A percentile compares a stretch with the other conserved stretches of the same genome.
These are phyloP conservation scores for Oreochromis spilurus DNA, from an alignment of 2,113 vertebrate genomes.

Conservation along the genomic window DNA sequence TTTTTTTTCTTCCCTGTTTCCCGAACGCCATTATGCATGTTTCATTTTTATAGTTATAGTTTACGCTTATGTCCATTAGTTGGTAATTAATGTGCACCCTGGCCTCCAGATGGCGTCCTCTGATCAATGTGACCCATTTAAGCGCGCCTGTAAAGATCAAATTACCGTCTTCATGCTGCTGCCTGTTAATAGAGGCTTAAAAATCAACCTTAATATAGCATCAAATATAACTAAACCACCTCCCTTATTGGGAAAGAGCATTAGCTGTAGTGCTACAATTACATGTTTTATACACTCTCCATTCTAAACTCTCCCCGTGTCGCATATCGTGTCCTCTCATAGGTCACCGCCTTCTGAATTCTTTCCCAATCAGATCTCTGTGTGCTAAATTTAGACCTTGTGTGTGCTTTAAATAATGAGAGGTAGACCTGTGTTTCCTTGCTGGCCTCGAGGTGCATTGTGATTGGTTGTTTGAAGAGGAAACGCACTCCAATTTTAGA, in stretches of 20 bases:
- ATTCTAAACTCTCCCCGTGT: background rate
- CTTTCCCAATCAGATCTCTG: background rate
- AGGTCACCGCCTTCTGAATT: background rate
- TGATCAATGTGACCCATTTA: constrained; percentile 6
- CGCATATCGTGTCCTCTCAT: background rate
- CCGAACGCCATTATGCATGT: background rate
- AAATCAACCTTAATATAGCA: background rate
- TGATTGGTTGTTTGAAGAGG: constrained; percentile 26
- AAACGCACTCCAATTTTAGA: constrained; percentile 42
- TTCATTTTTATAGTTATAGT: background rate
- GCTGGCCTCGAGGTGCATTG: background rate
- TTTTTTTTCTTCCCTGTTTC: background rate
- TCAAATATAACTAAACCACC: background rate
- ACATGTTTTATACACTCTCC: background rate
- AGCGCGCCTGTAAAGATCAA: background rate
- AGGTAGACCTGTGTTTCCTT: constrained; percentile 1
- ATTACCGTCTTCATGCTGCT: background rate
- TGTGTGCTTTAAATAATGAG: background rate
- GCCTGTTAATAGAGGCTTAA: background rate
- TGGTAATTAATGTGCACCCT: background rate
- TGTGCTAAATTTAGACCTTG: background rate
- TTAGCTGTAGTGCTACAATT: background rate
- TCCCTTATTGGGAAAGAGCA: background rate
- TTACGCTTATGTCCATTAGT: background rate
- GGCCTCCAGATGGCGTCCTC: constrained; percentile 46